These are phyloP conservation scores for Chrysina gloriosa DNA, from an alignment of 2,888 invertebrate species.

Conservation along the genomic window DNA sequence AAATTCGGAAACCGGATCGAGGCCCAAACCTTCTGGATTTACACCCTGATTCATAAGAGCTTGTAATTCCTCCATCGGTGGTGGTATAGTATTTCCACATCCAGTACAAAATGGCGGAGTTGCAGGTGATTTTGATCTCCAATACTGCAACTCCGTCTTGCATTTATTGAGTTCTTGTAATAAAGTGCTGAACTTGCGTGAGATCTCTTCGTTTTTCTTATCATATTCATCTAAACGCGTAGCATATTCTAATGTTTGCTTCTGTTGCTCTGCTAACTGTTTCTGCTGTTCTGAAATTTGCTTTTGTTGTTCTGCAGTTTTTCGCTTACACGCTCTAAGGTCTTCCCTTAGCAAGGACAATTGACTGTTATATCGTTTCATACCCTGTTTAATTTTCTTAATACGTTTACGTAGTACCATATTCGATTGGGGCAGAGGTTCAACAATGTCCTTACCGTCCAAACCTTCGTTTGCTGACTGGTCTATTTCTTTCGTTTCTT, in stretches of 20 bases:
- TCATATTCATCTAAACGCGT: conserved; percentile 90
- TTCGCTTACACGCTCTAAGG: conserved; percentile 82
- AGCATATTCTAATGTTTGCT: conserved; percentile 82
- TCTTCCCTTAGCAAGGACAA: conserved; percentile 83
- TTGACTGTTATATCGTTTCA: conserved; percentile 89
- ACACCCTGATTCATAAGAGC: conserved; percentile 72
- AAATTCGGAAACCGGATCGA: conserved; percentile 57
- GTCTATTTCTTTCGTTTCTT: conserved; percentile 66
- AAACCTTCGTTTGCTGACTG: conserved; percentile 67
- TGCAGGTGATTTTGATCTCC: conserved; percentile 89
- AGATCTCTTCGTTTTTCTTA: conserved; percentile 90
- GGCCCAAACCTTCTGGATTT: conserved; percentile 67
- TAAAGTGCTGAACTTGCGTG: conserved; percentile 88
- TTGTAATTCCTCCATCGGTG: conserved; percentile 72
- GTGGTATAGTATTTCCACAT: conserved; percentile 74
- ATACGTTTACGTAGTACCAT: conserved; percentile 89
- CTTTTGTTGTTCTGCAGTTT: conserved; percentile 87
- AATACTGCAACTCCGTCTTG: conserved; percentile 91
- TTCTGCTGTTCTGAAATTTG: conserved; percentile 83
- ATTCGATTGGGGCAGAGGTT: conserved; percentile 82
- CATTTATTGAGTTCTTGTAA: conserved; percentile 91
- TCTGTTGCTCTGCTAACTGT: conserved; percentile 78
- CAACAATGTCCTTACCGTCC: conserved; percentile 65
- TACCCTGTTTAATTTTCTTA: conserved; percentile 88
- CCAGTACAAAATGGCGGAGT: conserved; percentile 77